Percentiles rank a stretch among this genome's conserved stretches.
phyloP scores from a whole-genome alignment of 2,888 invertebrate species.

The Calameuta pallipes region DNA sequence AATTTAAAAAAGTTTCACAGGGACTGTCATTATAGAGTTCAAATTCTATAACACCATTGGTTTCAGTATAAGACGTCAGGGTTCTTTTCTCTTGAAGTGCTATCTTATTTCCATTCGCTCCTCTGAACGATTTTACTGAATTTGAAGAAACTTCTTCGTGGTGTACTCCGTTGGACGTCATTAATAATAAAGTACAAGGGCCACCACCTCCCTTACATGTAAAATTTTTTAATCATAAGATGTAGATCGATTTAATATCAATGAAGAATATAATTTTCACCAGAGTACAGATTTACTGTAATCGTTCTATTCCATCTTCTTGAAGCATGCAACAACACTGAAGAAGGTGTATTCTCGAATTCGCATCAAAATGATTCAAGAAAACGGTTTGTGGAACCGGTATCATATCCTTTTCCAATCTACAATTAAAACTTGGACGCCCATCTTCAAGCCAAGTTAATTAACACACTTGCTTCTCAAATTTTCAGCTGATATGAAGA shows the following conservation, averaged over 20 bases:
- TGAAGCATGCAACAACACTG: neutral
- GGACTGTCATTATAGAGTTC: conserved; percentile 32
- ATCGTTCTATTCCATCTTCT: neutral
- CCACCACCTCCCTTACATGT: neutral
- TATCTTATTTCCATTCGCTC: conserved; percentile 34
- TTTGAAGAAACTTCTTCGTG: conserved; percentile 8
- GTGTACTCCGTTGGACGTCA: conserved; percentile 30
- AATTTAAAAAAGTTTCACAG: conserved; percentile 28
- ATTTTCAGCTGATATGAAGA: neutral
- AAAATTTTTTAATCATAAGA: neutral
- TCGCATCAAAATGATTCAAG: too few species aligned
- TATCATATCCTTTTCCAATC: neutral
- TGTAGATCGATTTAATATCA: neutral
- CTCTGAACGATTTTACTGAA: conserved; percentile 30
- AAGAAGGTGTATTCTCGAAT: too few species aligned
- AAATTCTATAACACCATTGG: conserved; percentile 45
- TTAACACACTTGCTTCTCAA: neutral
- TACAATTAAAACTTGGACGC: neutral
- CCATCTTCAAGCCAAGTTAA: neutral
- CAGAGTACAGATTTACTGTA: neutral
- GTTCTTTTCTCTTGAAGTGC: conserved; percentile 26
- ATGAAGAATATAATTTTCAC: neutral
- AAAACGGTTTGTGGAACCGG: neutral
- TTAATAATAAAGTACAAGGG: conserved; percentile 28
- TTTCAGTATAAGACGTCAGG: conserved; percentile 18